phyloP scores from a whole-genome alignment of 2,797 vertebrate species.

The Lithobates sylvaticus region DNA sequence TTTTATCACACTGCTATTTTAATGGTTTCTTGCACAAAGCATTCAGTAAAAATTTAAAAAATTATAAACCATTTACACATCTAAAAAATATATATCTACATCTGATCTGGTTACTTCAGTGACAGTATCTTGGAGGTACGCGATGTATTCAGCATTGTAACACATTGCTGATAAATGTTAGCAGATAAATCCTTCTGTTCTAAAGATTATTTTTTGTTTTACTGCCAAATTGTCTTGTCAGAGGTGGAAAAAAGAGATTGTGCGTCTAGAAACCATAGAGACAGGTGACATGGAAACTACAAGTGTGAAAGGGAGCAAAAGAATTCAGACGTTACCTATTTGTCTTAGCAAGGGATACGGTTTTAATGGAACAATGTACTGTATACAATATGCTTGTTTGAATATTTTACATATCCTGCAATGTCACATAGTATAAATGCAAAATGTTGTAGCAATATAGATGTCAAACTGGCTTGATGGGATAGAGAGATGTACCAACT shows the following conservation, averaged over 20 bases:
- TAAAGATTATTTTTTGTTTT: constrained; percentile 61
- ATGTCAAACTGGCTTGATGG: too few relatives aligned
- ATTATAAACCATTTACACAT: not conserved
- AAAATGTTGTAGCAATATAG: not conserved
- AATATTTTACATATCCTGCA: not conserved
- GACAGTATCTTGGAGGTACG: constrained; percentile 62
- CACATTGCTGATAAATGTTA: constrained; percentile 65
- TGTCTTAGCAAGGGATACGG: constrained; percentile 24
- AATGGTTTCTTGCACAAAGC: not conserved
- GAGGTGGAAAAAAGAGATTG: constrained; percentile 56
- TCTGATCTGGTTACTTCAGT: constrained; percentile 37
- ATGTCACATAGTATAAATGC: not conserved
- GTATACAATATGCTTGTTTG: not conserved
- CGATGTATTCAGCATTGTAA: constrained; percentile 65
- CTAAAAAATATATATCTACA: constrained; percentile 32
- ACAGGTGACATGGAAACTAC: constrained; percentile 62
- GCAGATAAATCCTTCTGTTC: constrained; percentile 65
- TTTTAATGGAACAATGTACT: not conserved
- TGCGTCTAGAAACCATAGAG: constrained; percentile 63
- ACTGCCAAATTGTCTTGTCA: constrained; percentile 65
- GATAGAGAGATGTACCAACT: too few relatives aligned
- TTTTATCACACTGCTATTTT: not conserved
- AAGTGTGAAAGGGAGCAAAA: constrained; percentile 58
- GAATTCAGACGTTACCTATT: constrained; percentile 39
- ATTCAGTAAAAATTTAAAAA: constrained; percentile 10